These are phyloP conservation scores for Parasteatoda tepidariorum DNA, from an alignment of 1,140 invertebrate species.

Conservation along the genomic window DNA sequence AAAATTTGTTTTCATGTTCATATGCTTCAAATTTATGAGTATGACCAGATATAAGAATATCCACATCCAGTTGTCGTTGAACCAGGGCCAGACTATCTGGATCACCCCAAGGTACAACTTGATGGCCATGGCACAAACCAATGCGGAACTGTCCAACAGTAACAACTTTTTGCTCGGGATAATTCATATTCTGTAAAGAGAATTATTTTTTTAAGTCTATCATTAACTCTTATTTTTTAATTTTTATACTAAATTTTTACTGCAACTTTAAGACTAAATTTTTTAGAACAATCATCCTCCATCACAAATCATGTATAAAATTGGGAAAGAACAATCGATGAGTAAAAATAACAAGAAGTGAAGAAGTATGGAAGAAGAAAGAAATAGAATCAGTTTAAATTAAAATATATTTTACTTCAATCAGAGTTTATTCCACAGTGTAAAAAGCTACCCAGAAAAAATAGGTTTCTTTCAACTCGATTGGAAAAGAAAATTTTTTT, in stretches of 20 bases:
- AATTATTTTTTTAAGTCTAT: background rate
- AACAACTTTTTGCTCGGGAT: conserved; percentile 98
- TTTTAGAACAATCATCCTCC: too few species aligned
- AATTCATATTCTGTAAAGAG: conserved; percentile 83
- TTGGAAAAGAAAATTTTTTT: too few species aligned
- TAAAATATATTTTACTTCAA: too few species aligned
- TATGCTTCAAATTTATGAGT: conserved; percentile 99
- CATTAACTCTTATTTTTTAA: background rate
- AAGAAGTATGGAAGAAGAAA: too few species aligned
- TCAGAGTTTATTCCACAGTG: too few species aligned
- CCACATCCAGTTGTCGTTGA: conserved; percentile 97
- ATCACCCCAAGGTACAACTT: conserved; percentile 96
- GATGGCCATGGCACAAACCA: conserved; percentile 96
- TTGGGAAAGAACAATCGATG: too few species aligned
- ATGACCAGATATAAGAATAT: conserved; percentile 98
- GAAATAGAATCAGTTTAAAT: too few species aligned
- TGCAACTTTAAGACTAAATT: background rate
- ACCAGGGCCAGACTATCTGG: conserved; percentile 91
- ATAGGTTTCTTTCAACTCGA: too few species aligned
- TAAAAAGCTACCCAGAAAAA: too few species aligned
- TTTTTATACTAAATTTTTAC: background rate
- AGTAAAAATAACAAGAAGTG: too few species aligned
- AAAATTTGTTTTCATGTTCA: conserved; percentile 99
- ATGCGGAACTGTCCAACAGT: conserved; percentile 99
- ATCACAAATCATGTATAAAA: too few species aligned